phyloP scores from a whole-genome alignment of 2,888 invertebrate genomes.

The Aporophyla nigra region DNA sequence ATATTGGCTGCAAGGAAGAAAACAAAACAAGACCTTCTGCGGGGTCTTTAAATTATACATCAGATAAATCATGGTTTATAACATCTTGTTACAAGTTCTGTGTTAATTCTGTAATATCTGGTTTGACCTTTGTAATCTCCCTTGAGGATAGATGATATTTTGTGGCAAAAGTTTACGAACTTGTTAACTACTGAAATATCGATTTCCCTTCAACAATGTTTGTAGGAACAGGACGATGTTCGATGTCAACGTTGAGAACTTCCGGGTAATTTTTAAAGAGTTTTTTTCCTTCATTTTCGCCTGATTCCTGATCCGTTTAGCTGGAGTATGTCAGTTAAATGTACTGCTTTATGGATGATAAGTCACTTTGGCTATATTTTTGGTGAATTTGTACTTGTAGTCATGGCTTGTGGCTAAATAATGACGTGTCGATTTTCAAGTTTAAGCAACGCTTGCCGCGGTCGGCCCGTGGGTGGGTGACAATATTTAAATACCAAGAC shows the following conservation, averaged over 20 bases:
- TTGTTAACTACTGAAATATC: conserved; percentile 35
- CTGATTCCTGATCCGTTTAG: conserved; percentile 31
- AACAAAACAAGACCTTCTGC: too few relatives aligned
- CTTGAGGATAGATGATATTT: conserved; percentile 16
- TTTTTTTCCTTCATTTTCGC: background rate
- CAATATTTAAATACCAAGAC: too few relatives aligned
- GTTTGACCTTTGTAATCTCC: conserved; percentile 11
- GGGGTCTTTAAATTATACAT: too few relatives aligned
- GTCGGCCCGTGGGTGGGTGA: too few relatives aligned
- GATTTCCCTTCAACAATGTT: conserved; percentile 25
- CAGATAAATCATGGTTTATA: background rate
- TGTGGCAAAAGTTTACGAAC: conserved; percentile 29
- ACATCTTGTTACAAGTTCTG: background rate
- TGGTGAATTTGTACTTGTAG: background rate
- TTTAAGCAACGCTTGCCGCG: too few relatives aligned
- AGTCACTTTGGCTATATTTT: conserved; percentile 18
- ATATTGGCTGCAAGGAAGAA: background rate
- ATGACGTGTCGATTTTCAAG: too few relatives aligned
- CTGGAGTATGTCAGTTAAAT: conserved; percentile 39
- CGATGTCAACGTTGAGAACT: conserved; percentile 48
- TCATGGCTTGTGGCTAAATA: too few relatives aligned
- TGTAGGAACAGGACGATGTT: conserved; percentile 36
- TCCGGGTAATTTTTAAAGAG: background rate
- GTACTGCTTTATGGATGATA: conserved; percentile 43
- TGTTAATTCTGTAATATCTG: conserved; percentile 1